Percentiles rank a stretch among this genome's conserved stretches.
These are phyloP conservation scores for Nymphalis io DNA, from an alignment of 1,140 invertebrate species.

Conservation along the genomic window DNA sequence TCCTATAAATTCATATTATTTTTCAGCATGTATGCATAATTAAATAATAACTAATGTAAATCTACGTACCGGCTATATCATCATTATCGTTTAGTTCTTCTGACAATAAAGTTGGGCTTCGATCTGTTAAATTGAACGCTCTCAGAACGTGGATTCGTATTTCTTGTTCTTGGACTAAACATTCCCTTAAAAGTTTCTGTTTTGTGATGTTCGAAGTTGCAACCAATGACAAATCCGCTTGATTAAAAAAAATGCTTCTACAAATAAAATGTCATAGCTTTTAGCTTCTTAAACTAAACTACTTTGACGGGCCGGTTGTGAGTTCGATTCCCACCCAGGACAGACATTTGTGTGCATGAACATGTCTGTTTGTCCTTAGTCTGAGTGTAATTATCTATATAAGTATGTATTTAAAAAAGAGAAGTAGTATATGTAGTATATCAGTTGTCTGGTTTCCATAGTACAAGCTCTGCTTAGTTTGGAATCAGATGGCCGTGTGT, in stretches of 20 bases:
- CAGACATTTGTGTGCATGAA: too few relatives aligned
- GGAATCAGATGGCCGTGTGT: too few relatives aligned
- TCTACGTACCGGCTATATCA: conserved; percentile 58
- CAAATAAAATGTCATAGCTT: conserved; percentile 23
- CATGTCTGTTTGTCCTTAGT: too few relatives aligned
- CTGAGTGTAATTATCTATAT: too few relatives aligned
- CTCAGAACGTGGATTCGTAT: conserved; percentile 56
- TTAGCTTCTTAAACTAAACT: too few relatives aligned
- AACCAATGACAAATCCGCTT: conserved; percentile 44
- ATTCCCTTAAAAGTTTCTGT: conserved; percentile 51
- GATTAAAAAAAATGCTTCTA: conserved; percentile 52
- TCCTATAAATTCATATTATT: conserved; percentile 47
- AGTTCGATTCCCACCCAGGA: too few relatives aligned
- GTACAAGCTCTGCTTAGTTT: too few relatives aligned
- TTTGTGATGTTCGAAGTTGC: conserved; percentile 42
- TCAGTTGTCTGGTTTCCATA: too few relatives aligned
- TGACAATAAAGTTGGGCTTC: conserved; percentile 38
- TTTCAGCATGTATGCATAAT: not conserved
- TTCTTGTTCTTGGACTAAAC: conserved; percentile 57
- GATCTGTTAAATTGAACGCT: conserved; percentile 65
- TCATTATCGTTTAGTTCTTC: conserved; percentile 50
- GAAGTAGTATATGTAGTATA: too few relatives aligned
- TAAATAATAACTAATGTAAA: not conserved
- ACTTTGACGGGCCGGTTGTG: too few relatives aligned
- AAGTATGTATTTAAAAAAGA: too few relatives aligned